Evolutionary conservation across 1,140 invertebrate species (phyloP), one percentile per base, ranked within the genome.

Genomic region (Rhizoglyphus robini): DNA sequence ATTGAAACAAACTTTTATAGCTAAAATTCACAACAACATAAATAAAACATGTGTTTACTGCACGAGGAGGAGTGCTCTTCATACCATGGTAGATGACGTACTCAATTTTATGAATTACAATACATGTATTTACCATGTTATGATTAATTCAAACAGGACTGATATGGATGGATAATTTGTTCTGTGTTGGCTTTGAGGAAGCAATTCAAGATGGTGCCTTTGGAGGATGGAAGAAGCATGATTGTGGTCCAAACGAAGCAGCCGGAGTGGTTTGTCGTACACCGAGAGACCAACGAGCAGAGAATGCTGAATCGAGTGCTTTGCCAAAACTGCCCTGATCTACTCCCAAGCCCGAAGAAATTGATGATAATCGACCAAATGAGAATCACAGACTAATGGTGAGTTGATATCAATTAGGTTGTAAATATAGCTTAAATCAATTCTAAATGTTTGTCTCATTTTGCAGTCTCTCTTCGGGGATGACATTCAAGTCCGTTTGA

Each of bases 141-240:
- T n/a, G n/a, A n/a, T n/a, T n/a, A n/a, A n/a, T n/a, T n/a, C n/a
- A n/a, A n/a, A n/a, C n/a, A 88, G 87, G 81, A 70, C 83, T 81
- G 69, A 89, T 83, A 70, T 92, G 88, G 87, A 85, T 96, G 84
- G 90, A 94, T 73, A 89, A 93, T 74, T 74, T 93, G 4, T 84
- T 83, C 66, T 96, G 91, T 74, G 80, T 84, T 70, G 91, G 90
- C 0, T 80, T 81, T 59, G 91, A 96, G 74, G 72, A 75, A 15
- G 82, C 82, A 47, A 71, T 96, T 13, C 75, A 78, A 0, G 73
- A 83, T 0, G 95, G 91, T 73, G 77, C 84, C 15, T 89, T 88
- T 71, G 84, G 88, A 69, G 87, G 86, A 8, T 92, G 88, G 89
- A 88, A 85, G 18, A 77, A 77, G 31, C 83, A 84, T 54, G 88